These are phyloP conservation scores for Cranoglanis bouderius DNA, from an alignment of 2,113 vertebrate genomes.

Conservation along the genomic window DNA sequence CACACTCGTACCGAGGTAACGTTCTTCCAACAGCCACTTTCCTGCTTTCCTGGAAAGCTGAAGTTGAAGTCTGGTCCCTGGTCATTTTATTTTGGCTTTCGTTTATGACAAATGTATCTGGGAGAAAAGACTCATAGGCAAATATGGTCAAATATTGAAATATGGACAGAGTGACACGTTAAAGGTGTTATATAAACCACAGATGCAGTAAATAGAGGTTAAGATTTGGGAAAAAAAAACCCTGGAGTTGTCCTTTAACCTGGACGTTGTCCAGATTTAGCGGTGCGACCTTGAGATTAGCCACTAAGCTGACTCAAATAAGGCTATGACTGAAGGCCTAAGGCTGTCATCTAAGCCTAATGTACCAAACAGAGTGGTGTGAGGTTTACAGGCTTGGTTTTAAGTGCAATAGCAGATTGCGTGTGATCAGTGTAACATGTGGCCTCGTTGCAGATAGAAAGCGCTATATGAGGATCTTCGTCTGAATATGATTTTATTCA, in stretches of 20 bases:
- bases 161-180: not conserved
- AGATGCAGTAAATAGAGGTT: not conserved
- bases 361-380: constrained; percentile 41
- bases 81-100: not conserved
- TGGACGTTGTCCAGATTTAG: constrained; percentile 37
- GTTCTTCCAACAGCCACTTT: constrained; percentile 81
- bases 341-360: constrained; percentile 49
- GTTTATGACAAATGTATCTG: not conserved
- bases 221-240: not conserved
- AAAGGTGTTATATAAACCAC: not conserved
- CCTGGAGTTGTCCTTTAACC: not conserved
- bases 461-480: too few species aligned
- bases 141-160: not conserved
- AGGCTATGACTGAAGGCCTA: constrained; percentile 22
- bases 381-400: constrained; percentile 30
- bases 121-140: not conserved
- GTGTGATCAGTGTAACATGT: not conserved
- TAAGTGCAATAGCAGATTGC: constrained; percentile 40
- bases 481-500: not conserved
- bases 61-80: constrained; percentile 1
- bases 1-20: constrained; percentile 79
- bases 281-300: constrained; percentile 13
- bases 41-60: constrained; percentile 79
- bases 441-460: not conserved
- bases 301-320: constrained; percentile 40